Percentiles rank a stretch among this genome's conserved stretches.
Conservation (phyloP, 2,888 invertebrate genomes). For the Amphipoea oculea region DNA sequence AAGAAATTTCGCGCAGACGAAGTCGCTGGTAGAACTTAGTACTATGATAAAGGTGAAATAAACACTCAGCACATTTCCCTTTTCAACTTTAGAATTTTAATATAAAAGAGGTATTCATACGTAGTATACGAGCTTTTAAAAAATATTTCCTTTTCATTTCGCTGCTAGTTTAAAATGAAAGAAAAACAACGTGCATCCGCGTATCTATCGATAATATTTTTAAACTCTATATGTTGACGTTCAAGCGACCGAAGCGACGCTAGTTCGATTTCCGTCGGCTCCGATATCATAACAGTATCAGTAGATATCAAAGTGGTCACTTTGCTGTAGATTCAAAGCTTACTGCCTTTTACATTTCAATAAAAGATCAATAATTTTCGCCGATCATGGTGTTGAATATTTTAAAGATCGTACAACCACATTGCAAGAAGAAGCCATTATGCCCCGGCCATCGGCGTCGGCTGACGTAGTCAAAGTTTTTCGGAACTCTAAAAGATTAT, state of each 20-base stretch:
- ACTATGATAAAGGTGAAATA: background rate
- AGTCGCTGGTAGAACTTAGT: background rate
- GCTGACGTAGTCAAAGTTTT: background rate
- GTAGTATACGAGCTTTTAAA: background rate
- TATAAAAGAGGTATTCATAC: background rate
- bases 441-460: background rate
- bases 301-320: background rate
- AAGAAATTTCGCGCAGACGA: background rate
- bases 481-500: constrained; percentile 1
- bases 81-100: background rate
- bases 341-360: background rate
- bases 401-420: background rate
- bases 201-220: constrained; percentile 28
- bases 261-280: constrained; percentile 15
- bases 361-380: background rate
- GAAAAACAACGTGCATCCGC: constrained; percentile 21
- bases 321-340: background rate
- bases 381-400: background rate
- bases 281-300: background rate
- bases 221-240: background rate
- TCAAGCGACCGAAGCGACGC: background rate
- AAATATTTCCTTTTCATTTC: constrained; percentile 15
- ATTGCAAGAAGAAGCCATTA: background rate
- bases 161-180: constrained; percentile 24
- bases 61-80: too few species aligned